Percentiles rank a stretch among this genome's conserved stretches.
Conservation (phyloP, 2,797 vertebrate species). For the Cheirogaleus major region DNA sequence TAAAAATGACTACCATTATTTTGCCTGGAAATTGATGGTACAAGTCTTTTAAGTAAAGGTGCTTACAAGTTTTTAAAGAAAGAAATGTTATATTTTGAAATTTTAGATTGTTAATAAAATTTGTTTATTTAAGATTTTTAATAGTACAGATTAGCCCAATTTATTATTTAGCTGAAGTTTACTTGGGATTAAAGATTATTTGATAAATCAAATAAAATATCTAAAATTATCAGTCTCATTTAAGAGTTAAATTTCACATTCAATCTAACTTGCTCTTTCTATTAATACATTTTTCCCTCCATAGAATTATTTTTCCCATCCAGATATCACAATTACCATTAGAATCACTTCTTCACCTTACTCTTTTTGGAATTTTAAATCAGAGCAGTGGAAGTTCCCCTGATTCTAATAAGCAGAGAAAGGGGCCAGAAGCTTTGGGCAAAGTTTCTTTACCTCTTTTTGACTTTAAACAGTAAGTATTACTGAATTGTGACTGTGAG, state of each 20-base stretch:
- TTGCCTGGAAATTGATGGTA: constrained; percentile 16
- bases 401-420: constrained; percentile 97
- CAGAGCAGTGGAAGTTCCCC: constrained; percentile 94
- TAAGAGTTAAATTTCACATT: constrained; percentile 43
- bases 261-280: constrained; percentile 55
- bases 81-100: constrained; percentile 38
- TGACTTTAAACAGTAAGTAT: constrained; percentile 94
- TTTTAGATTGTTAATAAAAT: constrained; percentile 34
- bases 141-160: neutral
- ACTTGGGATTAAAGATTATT: constrained; percentile 54
- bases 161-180: constrained; percentile 28
- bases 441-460: constrained; percentile 95
- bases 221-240: constrained; percentile 53
- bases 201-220: constrained; percentile 49
- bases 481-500: neutral
- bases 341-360: constrained; percentile 94
- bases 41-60: neutral
- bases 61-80: constrained; percentile 38
- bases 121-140: constrained; percentile 39
- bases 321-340: constrained; percentile 95
- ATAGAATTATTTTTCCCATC: constrained; percentile 97
- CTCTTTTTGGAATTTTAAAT: constrained; percentile 94
- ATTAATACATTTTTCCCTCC: constrained; percentile 71
- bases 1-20: constrained; percentile 28
- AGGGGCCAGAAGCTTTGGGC: constrained; percentile 93